These are phyloP conservation scores for Karalla daura DNA, from an alignment of 2,797 vertebrate genomes.

Conservation along the genomic window DNA sequence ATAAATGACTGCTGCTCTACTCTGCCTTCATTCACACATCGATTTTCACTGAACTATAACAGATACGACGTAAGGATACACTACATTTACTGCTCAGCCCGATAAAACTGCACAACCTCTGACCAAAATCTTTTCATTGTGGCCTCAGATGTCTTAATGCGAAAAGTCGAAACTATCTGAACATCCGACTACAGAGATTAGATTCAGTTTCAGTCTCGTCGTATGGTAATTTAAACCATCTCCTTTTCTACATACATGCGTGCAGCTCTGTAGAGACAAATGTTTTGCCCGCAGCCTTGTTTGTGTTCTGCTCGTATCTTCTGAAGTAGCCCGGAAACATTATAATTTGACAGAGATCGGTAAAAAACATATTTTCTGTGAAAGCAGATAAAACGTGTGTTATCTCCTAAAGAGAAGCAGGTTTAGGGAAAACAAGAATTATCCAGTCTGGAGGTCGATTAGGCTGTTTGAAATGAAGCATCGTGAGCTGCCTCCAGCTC, in stretches of 20 bases:
- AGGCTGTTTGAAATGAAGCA: conserved; percentile 1
- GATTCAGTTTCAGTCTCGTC: no score
- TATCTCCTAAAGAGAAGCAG: background rate
- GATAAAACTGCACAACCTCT: no score
- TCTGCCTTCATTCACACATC: background rate
- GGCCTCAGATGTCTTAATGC: no score
- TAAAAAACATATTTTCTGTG: background rate
- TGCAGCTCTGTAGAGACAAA: background rate
- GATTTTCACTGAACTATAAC: background rate
- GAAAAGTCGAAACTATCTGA: no score
- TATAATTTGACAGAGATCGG: background rate
- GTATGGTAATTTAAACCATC: no score
- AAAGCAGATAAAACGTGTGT: conserved; percentile 15
- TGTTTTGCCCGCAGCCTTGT: background rate
- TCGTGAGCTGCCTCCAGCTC: no score
- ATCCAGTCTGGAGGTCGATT: background rate
- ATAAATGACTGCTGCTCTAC: background rate
- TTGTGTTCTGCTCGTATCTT: background rate
- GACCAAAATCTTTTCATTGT: no score
- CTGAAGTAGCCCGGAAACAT: background rate
- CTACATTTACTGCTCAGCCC: background rate
- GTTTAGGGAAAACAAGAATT: conserved; percentile 15
- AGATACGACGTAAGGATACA: background rate
- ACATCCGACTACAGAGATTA: no score
- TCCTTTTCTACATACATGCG: no score